These are phyloP conservation scores for Agriotes lineatus DNA, from an alignment of 2,888 invertebrate genomes.

Conservation along the genomic window DNA sequence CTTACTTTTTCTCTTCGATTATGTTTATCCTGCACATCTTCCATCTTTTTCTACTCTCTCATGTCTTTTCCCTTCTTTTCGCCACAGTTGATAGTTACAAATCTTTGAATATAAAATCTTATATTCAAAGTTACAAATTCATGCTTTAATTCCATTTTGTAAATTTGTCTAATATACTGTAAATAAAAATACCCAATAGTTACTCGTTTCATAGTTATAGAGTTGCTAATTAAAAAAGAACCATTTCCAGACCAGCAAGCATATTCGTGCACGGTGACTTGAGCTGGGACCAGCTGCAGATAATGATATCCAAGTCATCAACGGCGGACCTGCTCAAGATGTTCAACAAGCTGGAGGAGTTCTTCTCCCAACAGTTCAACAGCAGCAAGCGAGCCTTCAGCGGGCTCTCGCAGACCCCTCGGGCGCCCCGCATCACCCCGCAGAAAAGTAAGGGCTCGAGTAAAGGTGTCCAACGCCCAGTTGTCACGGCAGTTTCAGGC, in stretches of 20 bases:
- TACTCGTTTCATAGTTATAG: no score
- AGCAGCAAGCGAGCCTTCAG: conserved; percentile 91
- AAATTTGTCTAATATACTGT: no score
- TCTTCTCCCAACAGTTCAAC: conserved; percentile 98
- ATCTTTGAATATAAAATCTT: no score
- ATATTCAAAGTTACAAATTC: no score
- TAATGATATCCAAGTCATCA: conserved; percentile 97
- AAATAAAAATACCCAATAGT: no score
- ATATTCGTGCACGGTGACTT: conserved; percentile 94
- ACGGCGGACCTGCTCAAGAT: conserved; percentile 97
- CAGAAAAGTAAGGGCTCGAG: conserved; percentile 57
- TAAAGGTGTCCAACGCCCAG: neutral
- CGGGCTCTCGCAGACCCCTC: conserved; percentile 59
- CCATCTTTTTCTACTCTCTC: no score
- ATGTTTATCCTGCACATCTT: no score
- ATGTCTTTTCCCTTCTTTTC: no score
- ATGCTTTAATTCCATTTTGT: no score
- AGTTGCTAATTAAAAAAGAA: neutral
- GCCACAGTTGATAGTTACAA: no score
- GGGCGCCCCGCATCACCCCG: conserved; percentile 58
- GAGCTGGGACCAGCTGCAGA: conserved; percentile 95
- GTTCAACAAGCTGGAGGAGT: conserved; percentile 96
- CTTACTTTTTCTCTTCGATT: no score
- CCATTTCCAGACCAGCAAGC: conserved; percentile 78
- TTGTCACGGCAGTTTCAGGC: conserved; percentile 22